A percentile compares a stretch with the other conserved stretches of the same genome.
Evolutionary conservation across 2,888 invertebrate genomes (phyloP).

Genomic region (Drosophila emarginata): DNA sequence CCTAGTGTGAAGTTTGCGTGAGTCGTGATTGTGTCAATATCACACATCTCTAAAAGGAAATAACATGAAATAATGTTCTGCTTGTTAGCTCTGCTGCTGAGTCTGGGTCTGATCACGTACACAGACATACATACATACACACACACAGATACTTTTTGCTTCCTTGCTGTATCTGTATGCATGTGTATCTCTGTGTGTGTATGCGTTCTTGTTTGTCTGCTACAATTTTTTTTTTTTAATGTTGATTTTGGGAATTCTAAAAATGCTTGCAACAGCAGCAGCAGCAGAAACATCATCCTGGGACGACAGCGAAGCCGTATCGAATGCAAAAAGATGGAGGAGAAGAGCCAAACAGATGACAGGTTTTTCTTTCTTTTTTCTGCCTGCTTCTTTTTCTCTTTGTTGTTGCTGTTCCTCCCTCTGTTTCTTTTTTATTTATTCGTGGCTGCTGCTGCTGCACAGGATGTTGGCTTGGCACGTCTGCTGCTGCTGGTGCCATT

Average conservation of each 20-base stretch:
- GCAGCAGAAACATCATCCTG: constrained; percentile 10
- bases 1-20: background rate
- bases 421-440: constrained; percentile 38
- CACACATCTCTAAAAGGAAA: constrained; percentile 15
- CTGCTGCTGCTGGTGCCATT: constrained; percentile 42
- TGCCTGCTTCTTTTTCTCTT: constrained; percentile 8
- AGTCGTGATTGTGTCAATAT: constrained; percentile 10
- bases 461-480: constrained; percentile 54
- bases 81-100: constrained; percentile 32
- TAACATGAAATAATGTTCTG: constrained; percentile 13
- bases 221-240: constrained; percentile 39
- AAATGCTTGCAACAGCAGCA: constrained; percentile 54
- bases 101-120: constrained; percentile 42
- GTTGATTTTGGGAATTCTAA: constrained; percentile 70
- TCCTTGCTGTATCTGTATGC: constrained; percentile 21
- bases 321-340: constrained; percentile 44
- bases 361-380: constrained; percentile 48
- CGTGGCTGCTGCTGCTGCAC: constrained; percentile 40
- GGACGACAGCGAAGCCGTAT: constrained; percentile 34
- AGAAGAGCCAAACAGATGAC: constrained; percentile 52
- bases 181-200: constrained; percentile 3
- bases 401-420: constrained; percentile 12
- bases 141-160: constrained; percentile 22
- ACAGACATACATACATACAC: background rate
- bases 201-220: constrained; percentile 43